Conservation (phyloP, 1,140 invertebrate species). For the Hycleus phaleratus region DNA sequence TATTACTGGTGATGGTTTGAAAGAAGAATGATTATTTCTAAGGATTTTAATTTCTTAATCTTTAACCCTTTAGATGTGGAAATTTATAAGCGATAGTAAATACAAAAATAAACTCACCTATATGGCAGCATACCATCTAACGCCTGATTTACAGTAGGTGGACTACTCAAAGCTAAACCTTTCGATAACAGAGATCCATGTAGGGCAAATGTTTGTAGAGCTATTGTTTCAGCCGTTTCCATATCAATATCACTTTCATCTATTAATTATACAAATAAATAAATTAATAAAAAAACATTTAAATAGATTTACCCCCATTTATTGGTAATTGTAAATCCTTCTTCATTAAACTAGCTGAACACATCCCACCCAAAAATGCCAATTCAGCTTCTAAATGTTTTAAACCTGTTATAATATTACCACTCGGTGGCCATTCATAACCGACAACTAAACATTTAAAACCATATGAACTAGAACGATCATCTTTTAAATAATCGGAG, state of each 20-base stretch:
- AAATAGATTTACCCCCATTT: slow-evolving; percentile 47
- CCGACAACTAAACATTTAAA: slow-evolving; percentile 89
- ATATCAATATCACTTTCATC: slow-evolving; percentile 70
- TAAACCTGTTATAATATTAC: slow-evolving; percentile 45
- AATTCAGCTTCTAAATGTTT: slow-evolving; percentile 84
- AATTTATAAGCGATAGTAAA: too few species aligned
- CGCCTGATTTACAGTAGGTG: slow-evolving; percentile 81
- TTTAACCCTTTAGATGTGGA: too few species aligned
- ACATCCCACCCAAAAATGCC: slow-evolving; percentile 83
- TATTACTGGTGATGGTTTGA: too few species aligned
- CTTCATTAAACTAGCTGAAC: slow-evolving; percentile 80
- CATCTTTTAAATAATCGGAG: slow-evolving; percentile 91
- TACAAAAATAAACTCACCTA: slow-evolving; percentile 53
- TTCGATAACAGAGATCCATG: slow-evolving; percentile 75
- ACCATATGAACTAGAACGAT: slow-evolving; percentile 74
- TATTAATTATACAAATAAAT: slow-evolving; percentile 23
- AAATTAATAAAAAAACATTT: not conserved
- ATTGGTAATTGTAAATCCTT: slow-evolving; percentile 71
- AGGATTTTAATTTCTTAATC: too few species aligned
- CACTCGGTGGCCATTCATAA: slow-evolving; percentile 68
- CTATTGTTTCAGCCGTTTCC: slow-evolving; percentile 62
- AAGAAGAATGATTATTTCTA: too few species aligned
- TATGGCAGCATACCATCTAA: slow-evolving; percentile 83
- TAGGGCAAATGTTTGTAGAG: slow-evolving; percentile 59
- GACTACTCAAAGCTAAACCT: slow-evolving; percentile 82